Evolutionary conservation across 2,888 invertebrate species (phyloP).

Genomic region (Pomacea canaliculata): DNA sequence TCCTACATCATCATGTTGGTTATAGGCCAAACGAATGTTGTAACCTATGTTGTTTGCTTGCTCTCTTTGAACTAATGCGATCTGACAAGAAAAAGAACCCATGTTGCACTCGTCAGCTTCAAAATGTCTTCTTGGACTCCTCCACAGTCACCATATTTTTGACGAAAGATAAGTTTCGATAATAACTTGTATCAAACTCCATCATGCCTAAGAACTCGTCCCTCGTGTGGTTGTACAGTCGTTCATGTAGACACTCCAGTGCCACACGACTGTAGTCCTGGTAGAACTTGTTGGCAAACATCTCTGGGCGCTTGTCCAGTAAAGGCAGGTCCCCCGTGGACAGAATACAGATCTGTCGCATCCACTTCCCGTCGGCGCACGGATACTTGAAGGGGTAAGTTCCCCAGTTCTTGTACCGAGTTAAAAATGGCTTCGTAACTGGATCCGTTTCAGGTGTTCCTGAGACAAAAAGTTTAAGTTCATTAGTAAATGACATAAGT

Average conservation of each 20-base stretch:
- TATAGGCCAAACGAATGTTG: too few species aligned
- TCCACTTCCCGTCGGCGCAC: conserved; percentile 17
- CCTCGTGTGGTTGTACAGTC: conserved; percentile 37
- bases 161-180: conserved; percentile 22
- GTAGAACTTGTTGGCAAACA: conserved; percentile 63
- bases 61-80: too few species aligned
- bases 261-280: conserved; percentile 43
- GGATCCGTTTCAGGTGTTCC: conserved; percentile 14
- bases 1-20: too few species aligned
- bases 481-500: too few species aligned
- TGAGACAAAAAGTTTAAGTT: background rate
- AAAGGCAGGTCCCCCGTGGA: conserved; percentile 49
- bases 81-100: too few species aligned
- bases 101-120: too few species aligned
- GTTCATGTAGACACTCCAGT: conserved; percentile 57
- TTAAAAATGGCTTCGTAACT: background rate
- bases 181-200: conserved; percentile 21
- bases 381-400: background rate
- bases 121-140: too few species aligned
- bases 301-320: conserved; percentile 37
- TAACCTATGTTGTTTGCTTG: too few species aligned
- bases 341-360: conserved; percentile 30
- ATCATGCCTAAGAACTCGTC: conserved; percentile 23
- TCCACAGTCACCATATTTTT: conserved; percentile 16
- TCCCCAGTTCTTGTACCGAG: conserved; percentile 29